These are phyloP conservation scores for Conus canariensis DNA, from an alignment of 2,888 invertebrate genomes.

Conservation along the genomic window DNA sequence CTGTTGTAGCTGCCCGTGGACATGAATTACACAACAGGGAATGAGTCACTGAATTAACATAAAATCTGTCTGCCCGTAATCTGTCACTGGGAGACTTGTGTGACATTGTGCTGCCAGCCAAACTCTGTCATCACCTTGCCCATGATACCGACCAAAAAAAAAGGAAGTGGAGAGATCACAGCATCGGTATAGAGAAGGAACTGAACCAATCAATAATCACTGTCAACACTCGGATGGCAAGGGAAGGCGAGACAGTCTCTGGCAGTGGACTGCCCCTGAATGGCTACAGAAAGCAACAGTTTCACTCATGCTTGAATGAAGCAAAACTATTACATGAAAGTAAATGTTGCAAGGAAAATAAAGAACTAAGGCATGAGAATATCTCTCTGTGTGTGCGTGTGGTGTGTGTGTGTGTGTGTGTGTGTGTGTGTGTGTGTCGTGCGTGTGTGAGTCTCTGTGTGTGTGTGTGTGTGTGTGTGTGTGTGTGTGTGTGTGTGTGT, in stretches of 20 bases:
- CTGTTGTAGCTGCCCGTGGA: not conserved
- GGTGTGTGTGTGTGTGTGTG: too few species aligned
- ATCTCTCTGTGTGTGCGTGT: too few species aligned
- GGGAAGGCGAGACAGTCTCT: not conserved
- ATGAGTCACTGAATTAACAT: slow-evolving; percentile 33
- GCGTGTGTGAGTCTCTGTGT: too few species aligned
- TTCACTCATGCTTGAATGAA: too few species aligned
- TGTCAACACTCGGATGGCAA: slow-evolving; percentile 4
- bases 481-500: too few species aligned
- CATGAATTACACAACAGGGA: not conserved
- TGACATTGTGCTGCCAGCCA: not conserved
- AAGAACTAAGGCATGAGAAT: not conserved
- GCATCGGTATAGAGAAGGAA: not conserved
- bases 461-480: too few species aligned
- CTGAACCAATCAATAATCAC: slow-evolving; percentile 17
- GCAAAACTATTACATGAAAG: not conserved
- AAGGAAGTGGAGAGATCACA: not conserved
- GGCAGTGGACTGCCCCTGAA: not conserved
- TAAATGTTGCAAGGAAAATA: not conserved
- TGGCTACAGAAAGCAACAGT: not conserved
- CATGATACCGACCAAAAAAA: not conserved
- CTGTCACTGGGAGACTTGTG: not conserved
- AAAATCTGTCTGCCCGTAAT: slow-evolving; percentile 16
- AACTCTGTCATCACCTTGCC: not conserved
- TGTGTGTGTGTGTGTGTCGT: too few species aligned